Base-by-base conservation (phyloP, 2,797 vertebrate species). In the Menidia menidia region DNA sequence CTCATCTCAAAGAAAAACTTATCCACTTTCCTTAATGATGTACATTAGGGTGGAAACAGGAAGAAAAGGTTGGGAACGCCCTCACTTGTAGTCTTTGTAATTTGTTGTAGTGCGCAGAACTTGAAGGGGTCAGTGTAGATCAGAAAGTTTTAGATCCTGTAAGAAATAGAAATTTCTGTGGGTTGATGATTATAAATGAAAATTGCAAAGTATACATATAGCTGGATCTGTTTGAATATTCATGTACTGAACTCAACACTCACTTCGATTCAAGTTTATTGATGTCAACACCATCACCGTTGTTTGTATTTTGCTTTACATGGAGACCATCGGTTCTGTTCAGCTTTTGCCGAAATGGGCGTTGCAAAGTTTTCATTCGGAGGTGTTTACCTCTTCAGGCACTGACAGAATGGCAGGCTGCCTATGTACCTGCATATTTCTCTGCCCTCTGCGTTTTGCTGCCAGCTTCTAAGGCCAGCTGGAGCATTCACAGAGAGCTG, bases 401-500 rank as follows among this genome's bases (percentile, higher is more conserved):
- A 72, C 64, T 84, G 78, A 79, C 84, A 77, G 70, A 48, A 78
- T 77, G 78, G 75, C 78, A 67, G 75, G 63, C 78, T 77, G 82
- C 77, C 85, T 43, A 48, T 78, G 81, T 87, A 74, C 75, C 87
- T 87, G 78, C 72, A 83, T 64, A 83, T 83, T 66, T 87, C 83
- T 63, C 78, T 77, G 73, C 50, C 55, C 67, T 64, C 18, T 60
- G 25, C 54, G 64, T 78, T 81, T 75, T 64, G 60, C 65, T 88
- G 88, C 83, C 87, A 86, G 74, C 73, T 71, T 80, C 64, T 64
- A 66, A 39, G 54, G 85, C 87, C 89, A 90, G 87, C 92, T 92
- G 92, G 90, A 93, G 81, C 81, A 30, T 77, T 84, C 86, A 85
- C 68, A 73, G 75, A 71, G 70, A 80, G 86, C 85, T 88, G 87